Base-by-base conservation (phyloP, 1,140 invertebrate genomes). In the Epicauta chinensis region DNA sequence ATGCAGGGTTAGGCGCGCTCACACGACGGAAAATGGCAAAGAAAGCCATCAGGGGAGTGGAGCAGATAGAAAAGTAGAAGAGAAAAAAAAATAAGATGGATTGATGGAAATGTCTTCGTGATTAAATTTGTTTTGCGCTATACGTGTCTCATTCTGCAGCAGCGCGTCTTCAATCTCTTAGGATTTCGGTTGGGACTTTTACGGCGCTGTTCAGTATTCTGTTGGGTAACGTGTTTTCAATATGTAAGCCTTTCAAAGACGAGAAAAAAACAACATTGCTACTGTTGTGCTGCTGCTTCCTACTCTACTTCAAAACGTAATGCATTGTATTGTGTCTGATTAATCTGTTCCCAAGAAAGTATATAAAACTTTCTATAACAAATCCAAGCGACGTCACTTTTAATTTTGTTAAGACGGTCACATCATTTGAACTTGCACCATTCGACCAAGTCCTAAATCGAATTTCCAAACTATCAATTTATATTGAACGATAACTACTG, bases 31-130 rank as follows among this genome's bases (percentile, higher is more conserved):
- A 63, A 62, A 64, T 62, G 58, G 62, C 57, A 64, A 64, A 64
- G 62, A 64, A 64, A 63, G 61, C 61, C 59, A 61, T 63, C 61
- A 61, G 54, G 61, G 61, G 59, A 63, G 55, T 42, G 54, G 59
- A 59, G 49, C 57, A 62, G 62, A 60, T 60, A 64, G 44, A 60
- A 53, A 53, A 58, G 48, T 14, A 42, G 7, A 47, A 6, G 36
- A 48, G 15, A 31, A 40, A 59, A 64, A 61, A 67, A 65, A 64
- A 66, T 60, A 67, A 65, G 64, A 67, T 66, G 61, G 64, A 67
- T 67, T 65, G 65, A 67, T 67, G 65, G 62, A 65, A 64, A 67
- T 61, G 64, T 64, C 62, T 59, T 58, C 61, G 59, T 67, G 65
- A 67, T 67, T 62, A 63, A 67, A 67, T 67, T 67, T 67, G 65